Evolutionary conservation across 1,140 invertebrate genomes (phyloP), one percentile per base, ranked within the genome.

Genomic region (Listronotus bonariensis): DNA sequence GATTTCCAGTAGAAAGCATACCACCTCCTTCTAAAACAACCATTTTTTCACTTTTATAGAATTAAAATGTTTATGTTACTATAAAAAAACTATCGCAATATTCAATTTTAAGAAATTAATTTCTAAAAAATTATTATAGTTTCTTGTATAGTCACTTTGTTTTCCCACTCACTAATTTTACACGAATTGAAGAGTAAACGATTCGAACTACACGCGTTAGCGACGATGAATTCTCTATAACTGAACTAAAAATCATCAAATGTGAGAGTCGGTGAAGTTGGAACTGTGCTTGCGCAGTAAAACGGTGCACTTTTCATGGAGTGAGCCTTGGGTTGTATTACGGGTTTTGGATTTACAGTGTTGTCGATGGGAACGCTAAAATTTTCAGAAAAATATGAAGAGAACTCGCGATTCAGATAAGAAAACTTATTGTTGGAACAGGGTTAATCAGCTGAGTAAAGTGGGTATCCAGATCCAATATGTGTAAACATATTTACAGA

Each of bases 1-100:
- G 93, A 84, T 93, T 95, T 74, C 88, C 90, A 79, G 88, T 86
- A 79, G 91, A 89, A 86, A 93, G 87, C 90, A 94, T 94, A 83
- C 88, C 90, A 83, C 89, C 88, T 82, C 90, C 89, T 87, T 93
- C 91, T 81, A 94, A 86, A 78, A 94, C 92, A 85, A 93, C 92
- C 92, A 95, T 93, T 90, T 42, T 36, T 36, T 36, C 8, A 36
- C 34, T 36, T 36, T 4, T 4, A 10, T 36, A 1, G 3, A 12
- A 1, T 26, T 36, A 3, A 36, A 36, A 36, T 5, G 34, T 36
- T 36, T 10, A 36, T 10, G 8, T 36, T 36, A 36, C 11, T 5
- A 36, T 36, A 20, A 51, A 48, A 43, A 43, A 15, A 43, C 41
- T 15, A 14, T 7, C 1, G n/a, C n/a, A 43, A 14, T 43, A 43